Evolutionary conservation across 1,140 invertebrate genomes (phyloP).

Genomic region (Bombus consobrinus): DNA sequence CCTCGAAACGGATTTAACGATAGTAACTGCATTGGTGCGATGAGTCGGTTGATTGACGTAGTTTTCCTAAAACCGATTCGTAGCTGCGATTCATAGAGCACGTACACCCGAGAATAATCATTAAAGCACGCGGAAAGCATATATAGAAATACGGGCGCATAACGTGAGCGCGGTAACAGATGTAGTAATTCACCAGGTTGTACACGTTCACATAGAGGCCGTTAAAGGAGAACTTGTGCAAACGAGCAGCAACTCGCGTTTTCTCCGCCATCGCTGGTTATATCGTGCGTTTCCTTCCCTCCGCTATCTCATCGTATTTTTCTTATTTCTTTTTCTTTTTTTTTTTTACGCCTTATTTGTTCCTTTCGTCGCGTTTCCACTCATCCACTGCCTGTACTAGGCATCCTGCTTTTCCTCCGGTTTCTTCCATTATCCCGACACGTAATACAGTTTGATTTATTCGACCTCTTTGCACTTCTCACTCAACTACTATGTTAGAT

Average conservation of each 20-base stretch:
- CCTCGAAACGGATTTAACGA: background rate
- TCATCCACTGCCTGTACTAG: constrained; percentile 42
- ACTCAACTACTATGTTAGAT: constrained; percentile 50
- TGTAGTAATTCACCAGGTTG: constrained; percentile 58
- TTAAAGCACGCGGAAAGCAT: constrained; percentile 10
- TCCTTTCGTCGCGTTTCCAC: constrained; percentile 33
- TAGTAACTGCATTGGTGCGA: constrained; percentile 3
- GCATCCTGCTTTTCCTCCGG: background rate
- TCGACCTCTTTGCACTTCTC: constrained; percentile 55
- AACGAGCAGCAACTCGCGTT: constrained; percentile 45
- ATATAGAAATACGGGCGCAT: constrained; percentile 18
- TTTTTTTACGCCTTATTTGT: constrained; percentile 9
- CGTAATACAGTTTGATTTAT: constrained; percentile 75
- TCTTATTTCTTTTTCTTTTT: constrained; percentile 14
- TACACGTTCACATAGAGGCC: constrained; percentile 33
- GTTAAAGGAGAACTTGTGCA: constrained; percentile 64
- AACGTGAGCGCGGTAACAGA: constrained; percentile 48
- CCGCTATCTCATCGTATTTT: constrained; percentile 9
- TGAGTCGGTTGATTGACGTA: constrained; percentile 39
- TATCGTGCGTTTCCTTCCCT: constrained; percentile 27
- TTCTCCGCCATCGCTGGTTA: constrained; percentile 26
- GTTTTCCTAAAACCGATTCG: constrained; percentile 18
- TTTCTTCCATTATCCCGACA: constrained; percentile 51
- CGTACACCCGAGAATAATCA: constrained; percentile 39
- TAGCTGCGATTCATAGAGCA: constrained; percentile 30